Evolutionary conservation across 2,797 vertebrate genomes (phyloP).

Genomic region (Pyrocephalus nanus): DNA sequence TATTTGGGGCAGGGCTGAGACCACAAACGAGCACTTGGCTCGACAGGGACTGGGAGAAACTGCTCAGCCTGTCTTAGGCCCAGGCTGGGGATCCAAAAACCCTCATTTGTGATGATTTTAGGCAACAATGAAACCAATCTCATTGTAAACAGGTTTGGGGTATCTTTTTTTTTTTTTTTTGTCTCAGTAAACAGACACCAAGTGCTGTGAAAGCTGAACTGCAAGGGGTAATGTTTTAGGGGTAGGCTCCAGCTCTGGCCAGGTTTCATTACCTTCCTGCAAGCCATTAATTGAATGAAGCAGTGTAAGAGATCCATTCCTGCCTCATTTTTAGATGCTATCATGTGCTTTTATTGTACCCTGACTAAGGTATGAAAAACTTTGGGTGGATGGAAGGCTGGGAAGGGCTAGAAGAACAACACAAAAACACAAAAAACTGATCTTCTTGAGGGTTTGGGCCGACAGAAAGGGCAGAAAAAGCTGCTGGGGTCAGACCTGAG

Average conservation of each 20-base stretch:
- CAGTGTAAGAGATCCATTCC: slow-evolving; percentile 27
- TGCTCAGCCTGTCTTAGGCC: background rate
- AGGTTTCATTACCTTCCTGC: slow-evolving; percentile 9
- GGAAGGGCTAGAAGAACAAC: background rate
- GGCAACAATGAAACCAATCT: background rate
- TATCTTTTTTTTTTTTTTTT: background rate
- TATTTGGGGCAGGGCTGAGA: background rate
- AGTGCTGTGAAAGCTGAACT: slow-evolving; percentile 7
- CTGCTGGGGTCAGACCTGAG: background rate
- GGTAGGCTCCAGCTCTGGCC: background rate
- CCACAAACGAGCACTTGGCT: background rate
- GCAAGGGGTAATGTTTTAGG: background rate
- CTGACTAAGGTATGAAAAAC: slow-evolving; percentile 2
- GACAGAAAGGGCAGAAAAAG: background rate
- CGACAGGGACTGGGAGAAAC: background rate
- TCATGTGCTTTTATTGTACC: background rate
- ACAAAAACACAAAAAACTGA: background rate
- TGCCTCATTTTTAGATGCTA: slow-evolving; percentile 29
- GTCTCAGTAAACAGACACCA: background rate
- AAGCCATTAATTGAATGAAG: slow-evolving; percentile 29
- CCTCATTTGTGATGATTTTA: background rate
- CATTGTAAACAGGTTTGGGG: background rate
- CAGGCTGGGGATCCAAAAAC: background rate
- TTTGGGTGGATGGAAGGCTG: background rate
- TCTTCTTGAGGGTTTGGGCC: background rate